Evolutionary conservation across 2,888 invertebrate genomes (phyloP), one percentile per base, ranked within the genome.

Genomic region (Nomada ferruginata): DNA sequence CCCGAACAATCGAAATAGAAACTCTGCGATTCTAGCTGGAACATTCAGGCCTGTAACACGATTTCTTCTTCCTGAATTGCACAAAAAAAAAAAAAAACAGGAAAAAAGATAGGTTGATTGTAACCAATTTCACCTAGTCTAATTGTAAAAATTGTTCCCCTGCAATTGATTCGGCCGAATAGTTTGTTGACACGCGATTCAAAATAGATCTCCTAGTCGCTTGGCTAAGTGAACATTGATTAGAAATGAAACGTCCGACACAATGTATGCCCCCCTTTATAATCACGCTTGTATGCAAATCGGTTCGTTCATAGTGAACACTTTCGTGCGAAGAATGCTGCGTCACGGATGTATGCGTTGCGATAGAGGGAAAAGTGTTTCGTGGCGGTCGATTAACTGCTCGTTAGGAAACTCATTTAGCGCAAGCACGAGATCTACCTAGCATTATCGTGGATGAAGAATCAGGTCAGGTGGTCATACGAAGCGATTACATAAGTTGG

Each of bases 341-440:
- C 4, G n/a, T 29, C 29, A 29, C 11, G 5, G 47, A 52, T 13
- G 15, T 26, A 11, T 0, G 64, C 5, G 29, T 53, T 66, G 29
- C 66, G 20, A 36, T 70, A 13, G 29, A 59, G 47, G n/a, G 59
- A 29, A 29, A 70, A 59, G n/a, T 7, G 29, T 59, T 70, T 59
- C 59, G 59, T 5, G 7, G 9, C 29, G 72, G 61, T 42, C 44
- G 72, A 72, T 72, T 44, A 65, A 57, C 55, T 73, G 11, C 29
- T 65, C n/a, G 65, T 73, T 47, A 65, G 13, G 15, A 15, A 44
- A 11, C 4, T 47, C 47, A 15, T n/a, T 61, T 52, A 64, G n/a
- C 5, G 18, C 2, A 15, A 55, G 4, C 23, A 4, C 2, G 44
- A 47, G 29, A 65, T 36, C 36, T 36, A 7, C 36, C 36, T 36